Evolutionary conservation across 2,797 vertebrate species (phyloP).

Genomic region (Bufotes viridis): DNA sequence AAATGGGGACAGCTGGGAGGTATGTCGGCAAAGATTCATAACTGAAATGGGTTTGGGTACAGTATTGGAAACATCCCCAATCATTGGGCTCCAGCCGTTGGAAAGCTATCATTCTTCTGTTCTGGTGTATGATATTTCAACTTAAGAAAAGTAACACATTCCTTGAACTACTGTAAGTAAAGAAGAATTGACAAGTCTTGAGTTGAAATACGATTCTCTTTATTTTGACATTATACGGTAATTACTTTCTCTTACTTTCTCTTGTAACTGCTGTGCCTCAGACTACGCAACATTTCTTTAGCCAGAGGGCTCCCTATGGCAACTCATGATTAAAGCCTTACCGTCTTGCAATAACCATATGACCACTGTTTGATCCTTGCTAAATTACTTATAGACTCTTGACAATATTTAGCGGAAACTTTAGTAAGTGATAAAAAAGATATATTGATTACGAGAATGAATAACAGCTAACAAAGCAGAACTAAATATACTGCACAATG

Average conservation of each 20-base stretch:
- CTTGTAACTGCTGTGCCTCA: background rate
- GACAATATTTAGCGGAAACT: constrained; percentile 9
- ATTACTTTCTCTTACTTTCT: constrained; percentile 42
- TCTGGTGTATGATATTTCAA: no score
- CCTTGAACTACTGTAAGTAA: no score
- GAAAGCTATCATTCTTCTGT: no score
- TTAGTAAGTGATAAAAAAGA: constrained; percentile 15
- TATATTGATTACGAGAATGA: constrained; percentile 9
- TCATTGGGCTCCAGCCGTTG: no score
- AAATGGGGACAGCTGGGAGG: no score
- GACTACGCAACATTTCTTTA: background rate
- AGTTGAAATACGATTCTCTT: background rate
- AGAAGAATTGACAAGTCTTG: no score
- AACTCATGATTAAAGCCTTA: constrained; percentile 41
- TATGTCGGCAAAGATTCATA: no score
- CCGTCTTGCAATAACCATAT: constrained; percentile 33
- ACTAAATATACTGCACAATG: background rate
- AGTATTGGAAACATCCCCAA: no score
- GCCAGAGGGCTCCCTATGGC: constrained; percentile 9
- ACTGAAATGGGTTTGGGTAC: no score
- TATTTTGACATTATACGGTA: constrained; percentile 15
- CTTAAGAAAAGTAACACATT: no score
- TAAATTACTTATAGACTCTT: constrained; percentile 50
- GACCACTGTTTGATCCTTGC: constrained; percentile 38
- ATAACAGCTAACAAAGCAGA: background rate